Evolutionary conservation across 2,888 invertebrate species (phyloP).

Genomic region (Drosophila anomalata): DNA sequence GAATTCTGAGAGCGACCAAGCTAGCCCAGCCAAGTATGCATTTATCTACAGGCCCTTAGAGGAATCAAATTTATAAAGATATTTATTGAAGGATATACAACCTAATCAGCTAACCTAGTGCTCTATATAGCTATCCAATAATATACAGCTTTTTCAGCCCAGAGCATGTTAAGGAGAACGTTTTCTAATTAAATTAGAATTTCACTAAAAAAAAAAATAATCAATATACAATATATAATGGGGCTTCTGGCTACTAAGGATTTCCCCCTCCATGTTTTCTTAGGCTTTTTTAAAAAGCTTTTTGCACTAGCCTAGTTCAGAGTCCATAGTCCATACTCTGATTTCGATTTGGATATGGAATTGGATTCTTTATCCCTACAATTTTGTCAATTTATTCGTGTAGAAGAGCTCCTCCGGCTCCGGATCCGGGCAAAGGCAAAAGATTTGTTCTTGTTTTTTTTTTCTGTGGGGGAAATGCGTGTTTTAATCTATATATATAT

Average conservation of each 20-base stretch:
- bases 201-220: constrained; percentile 14
- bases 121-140: constrained; percentile 43
- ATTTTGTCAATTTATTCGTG: constrained; percentile 67
- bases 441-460: constrained; percentile 50
- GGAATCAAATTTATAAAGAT: constrained; percentile 48
- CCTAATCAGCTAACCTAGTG: constrained; percentile 42
- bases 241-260: constrained; percentile 4
- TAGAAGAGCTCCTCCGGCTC: background rate
- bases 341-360: background rate
- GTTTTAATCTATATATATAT: constrained; percentile 19
- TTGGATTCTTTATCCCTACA: constrained; percentile 58
- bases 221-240: constrained; percentile 1
- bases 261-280: constrained; percentile 25
- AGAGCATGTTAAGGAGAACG: background rate
- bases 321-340: background rate
- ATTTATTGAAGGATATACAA: constrained; percentile 63
- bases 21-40: constrained; percentile 71
- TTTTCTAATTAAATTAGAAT: constrained; percentile 47
- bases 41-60: constrained; percentile 64
- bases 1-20: constrained; percentile 55
- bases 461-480: constrained; percentile 19
- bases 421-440: background rate
- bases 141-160: constrained; percentile 38
- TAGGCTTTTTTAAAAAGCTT: constrained; percentile 64
- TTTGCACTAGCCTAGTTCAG: constrained; percentile 22